Evolutionary conservation across 2,888 invertebrate genomes (phyloP).

Genomic region (Nephrotoma guestfalica): DNA sequence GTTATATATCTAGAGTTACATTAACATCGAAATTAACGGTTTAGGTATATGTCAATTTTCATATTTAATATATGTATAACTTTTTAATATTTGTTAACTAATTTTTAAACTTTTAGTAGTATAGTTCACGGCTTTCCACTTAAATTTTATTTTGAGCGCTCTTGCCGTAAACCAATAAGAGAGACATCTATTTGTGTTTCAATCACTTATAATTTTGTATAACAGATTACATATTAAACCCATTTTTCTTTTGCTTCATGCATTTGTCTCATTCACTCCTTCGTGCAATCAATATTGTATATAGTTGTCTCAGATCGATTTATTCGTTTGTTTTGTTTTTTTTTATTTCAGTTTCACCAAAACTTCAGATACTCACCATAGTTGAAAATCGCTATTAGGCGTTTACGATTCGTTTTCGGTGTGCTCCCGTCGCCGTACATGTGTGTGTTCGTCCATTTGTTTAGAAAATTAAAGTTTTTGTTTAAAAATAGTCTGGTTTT

Average conservation of each 20-base stretch:
- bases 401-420: not conserved
- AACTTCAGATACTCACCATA: not conserved
- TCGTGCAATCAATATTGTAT: not conserved
- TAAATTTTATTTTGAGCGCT: too few species aligned
- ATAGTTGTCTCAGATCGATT: not conserved
- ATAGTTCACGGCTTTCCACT: too few species aligned
- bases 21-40: too few species aligned
- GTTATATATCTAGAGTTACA: too few species aligned
- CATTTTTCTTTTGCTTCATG: not conserved
- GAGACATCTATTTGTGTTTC: not conserved
- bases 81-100: too few species aligned
- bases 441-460: not conserved
- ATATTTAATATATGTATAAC: too few species aligned
- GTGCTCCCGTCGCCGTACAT: not conserved
- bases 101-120: too few species aligned
- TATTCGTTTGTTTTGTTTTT: not conserved
- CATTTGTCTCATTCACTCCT: not conserved
- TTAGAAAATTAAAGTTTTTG: not conserved
- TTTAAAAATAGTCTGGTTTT: not conserved
- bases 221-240: not conserved
- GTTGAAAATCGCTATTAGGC: not conserved
- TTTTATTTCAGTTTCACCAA: not conserved
- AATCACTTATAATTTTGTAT: not conserved
- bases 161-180: too few species aligned
- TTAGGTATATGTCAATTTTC: too few species aligned